Evolutionary conservation across 2,797 vertebrate genomes (phyloP).

Genomic region (Diplodus puntazzo): DNA sequence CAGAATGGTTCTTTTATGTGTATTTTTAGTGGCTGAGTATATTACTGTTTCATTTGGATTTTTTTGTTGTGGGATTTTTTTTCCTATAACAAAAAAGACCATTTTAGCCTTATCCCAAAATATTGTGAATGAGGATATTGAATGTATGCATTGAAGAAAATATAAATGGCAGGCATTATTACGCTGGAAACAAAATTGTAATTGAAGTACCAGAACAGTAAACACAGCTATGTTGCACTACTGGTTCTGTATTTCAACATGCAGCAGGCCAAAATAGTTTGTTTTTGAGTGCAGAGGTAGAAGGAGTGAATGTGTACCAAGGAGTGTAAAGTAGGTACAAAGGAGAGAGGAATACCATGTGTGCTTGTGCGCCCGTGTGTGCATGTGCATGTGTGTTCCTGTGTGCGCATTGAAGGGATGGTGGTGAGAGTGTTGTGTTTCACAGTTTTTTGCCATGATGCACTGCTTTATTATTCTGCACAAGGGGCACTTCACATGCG

Average conservation of each 20-base stretch:
- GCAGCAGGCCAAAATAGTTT: slow-evolving; percentile 57
- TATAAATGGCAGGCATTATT: background rate
- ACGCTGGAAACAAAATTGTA: slow-evolving; percentile 3
- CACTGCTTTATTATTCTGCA: slow-evolving; percentile 88
- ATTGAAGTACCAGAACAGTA: background rate
- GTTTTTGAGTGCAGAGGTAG: slow-evolving; percentile 61
- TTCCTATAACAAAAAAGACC: background rate
- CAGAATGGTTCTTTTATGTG: background rate
- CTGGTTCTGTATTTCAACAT: slow-evolving; percentile 30
- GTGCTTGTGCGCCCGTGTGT: slow-evolving; percentile 41
- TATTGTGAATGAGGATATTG: background rate
- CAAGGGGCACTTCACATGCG: slow-evolving; percentile 88
- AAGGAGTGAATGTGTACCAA: slow-evolving; percentile 60
- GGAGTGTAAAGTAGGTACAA: slow-evolving; percentile 71
- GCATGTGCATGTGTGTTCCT: slow-evolving; percentile 55
- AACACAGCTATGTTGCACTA: slow-evolving; percentile 10
- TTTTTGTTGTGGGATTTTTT: background rate
- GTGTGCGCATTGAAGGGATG: slow-evolving; percentile 71
- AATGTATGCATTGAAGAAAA: rapidly evolving
- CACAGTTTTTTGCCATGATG: slow-evolving; percentile 89
- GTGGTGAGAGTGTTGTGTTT: slow-evolving; percentile 84
- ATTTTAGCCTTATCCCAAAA: background rate
- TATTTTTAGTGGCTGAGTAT: background rate
- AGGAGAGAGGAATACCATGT: slow-evolving; percentile 63
- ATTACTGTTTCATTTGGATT: background rate